Base-by-base conservation (phyloP, 2,797 vertebrate species). In the Halcyon leucocephala region DNA sequence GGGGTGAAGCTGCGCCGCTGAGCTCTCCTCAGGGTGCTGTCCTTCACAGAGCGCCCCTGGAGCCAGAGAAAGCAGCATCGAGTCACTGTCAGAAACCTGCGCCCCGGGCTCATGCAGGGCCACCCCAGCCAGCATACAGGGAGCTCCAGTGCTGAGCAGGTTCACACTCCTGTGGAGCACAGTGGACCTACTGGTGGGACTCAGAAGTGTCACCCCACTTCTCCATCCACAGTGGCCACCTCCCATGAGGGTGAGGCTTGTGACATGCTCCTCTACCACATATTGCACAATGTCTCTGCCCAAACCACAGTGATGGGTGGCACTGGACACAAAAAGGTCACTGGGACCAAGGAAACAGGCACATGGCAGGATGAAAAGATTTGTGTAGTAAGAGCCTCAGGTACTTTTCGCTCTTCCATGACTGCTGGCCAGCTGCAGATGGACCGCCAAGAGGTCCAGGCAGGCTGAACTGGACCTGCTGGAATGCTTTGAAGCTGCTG, bases 1-100 rank as follows among this genome's bases (percentile, higher is more conserved):
- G 99, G 99, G 41, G 99, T 98, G 95, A 99, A 99, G 97, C 99
- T 99, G 78, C 99, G 98, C 41, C 98, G 98, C 90, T 98, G 98
- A 37, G 97, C 92, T 42, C 98, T 98, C 28, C 98, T 97, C 26
- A 98, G 48, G 0, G 98, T 98, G 91, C 98, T 97, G 12, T 99
- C 99, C 61, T 97, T 98, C 62, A 98, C 76, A 0, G 99, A 98
- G n/a, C 99, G 99, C 15, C 99, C 99, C 99, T 99, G 89, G 4
- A 91, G 37, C 58, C 70, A 48, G 72, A 58, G 54, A 60, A n/a
- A 69, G 55, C 4, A 24, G 7, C 62, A 5, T n/a, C 8, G 1
- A n/a, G 39, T 26, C 48, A 46, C 87, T 31, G 41, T 29, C 52
- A 74, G 42, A 31, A 52, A 58, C n/a, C 65, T 20, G 9, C 66